These are phyloP conservation scores for Caenorhabditis sp. DNA, from an alignment of 2,888 invertebrate genomes.

Conservation along the genomic window DNA sequence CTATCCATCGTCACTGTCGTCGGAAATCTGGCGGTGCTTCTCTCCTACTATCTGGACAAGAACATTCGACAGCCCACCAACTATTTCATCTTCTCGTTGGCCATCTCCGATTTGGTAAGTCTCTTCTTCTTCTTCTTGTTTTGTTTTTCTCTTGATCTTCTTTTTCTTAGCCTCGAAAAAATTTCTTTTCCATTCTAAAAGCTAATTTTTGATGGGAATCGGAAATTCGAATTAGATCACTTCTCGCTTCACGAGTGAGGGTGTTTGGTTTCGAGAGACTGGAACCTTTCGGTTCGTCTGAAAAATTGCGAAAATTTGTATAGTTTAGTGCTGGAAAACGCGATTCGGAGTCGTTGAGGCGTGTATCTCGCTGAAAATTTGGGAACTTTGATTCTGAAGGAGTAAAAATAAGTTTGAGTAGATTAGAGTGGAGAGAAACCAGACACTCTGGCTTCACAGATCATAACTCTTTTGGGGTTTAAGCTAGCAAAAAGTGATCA, in stretches of 20 bases:
- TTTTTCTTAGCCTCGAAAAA: neutral
- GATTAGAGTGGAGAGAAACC: no score
- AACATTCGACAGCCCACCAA: constrained; percentile 94
- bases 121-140: neutral
- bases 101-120: constrained; percentile 88
- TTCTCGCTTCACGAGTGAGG: no score
- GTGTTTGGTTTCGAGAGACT: constrained; percentile 7
- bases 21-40: constrained; percentile 90
- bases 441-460: no score
- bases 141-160: neutral
- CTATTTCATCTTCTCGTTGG: constrained; percentile 98
- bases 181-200: neutral
- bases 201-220: constrained; percentile 37
- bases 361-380: no score
- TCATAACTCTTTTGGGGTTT: no score
- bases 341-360: no score
- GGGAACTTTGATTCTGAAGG: no score
- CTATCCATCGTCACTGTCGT: constrained; percentile 81
- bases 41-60: constrained; percentile 83
- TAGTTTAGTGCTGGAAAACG: neutral
- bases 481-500: no score
- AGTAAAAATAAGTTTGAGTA: no score
- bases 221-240: constrained; percentile 54
- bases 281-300: constrained; percentile 16
- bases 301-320: neutral